These are phyloP conservation scores for Drosophila nannoptera DNA, from an alignment of 1,140 invertebrate genomes.

Conservation along the genomic window DNA sequence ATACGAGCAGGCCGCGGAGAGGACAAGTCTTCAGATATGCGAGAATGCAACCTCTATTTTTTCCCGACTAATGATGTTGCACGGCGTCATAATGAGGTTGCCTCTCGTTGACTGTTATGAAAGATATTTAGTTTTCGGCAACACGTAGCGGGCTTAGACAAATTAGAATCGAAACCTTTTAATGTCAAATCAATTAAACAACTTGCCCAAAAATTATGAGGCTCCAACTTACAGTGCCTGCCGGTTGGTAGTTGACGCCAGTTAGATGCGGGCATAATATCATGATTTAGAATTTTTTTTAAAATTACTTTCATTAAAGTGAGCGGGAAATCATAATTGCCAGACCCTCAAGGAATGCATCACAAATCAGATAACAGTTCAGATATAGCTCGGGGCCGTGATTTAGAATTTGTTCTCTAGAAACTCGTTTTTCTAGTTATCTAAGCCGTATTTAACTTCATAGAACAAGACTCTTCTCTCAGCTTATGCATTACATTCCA, in stretches of 20 bases:
- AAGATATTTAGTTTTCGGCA: slow-evolving; percentile 3
- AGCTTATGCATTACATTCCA: neutral
- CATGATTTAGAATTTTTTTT: neutral
- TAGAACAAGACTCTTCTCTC: too few relatives aligned
- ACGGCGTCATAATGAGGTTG: slow-evolving; percentile 16
- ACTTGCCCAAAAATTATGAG: slow-evolving; percentile 46
- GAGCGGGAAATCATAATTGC: too few relatives aligned
- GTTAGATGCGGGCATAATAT: neutral
- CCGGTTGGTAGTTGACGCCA: neutral
- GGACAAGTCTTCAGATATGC: slow-evolving; percentile 35
- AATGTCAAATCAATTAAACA: slow-evolving; percentile 70
- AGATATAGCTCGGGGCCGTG: too few relatives aligned
- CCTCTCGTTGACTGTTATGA: neutral
- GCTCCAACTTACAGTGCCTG: slow-evolving; percentile 42
- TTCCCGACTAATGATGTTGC: slow-evolving; percentile 15
- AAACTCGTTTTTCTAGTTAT: too few relatives aligned
- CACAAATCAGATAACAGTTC: too few relatives aligned
- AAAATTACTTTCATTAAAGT: too few relatives aligned
- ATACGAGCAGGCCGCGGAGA: slow-evolving; percentile 11
- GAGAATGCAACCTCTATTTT: slow-evolving; percentile 5
- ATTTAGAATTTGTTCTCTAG: too few relatives aligned
- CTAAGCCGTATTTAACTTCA: too few relatives aligned
- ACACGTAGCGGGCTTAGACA: slow-evolving; percentile 18
- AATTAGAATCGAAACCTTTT: slow-evolving; percentile 60
- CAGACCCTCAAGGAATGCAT: too few relatives aligned